Conservation (phyloP, 2,113 vertebrate genomes). For the Helogale parvula region DNA sequence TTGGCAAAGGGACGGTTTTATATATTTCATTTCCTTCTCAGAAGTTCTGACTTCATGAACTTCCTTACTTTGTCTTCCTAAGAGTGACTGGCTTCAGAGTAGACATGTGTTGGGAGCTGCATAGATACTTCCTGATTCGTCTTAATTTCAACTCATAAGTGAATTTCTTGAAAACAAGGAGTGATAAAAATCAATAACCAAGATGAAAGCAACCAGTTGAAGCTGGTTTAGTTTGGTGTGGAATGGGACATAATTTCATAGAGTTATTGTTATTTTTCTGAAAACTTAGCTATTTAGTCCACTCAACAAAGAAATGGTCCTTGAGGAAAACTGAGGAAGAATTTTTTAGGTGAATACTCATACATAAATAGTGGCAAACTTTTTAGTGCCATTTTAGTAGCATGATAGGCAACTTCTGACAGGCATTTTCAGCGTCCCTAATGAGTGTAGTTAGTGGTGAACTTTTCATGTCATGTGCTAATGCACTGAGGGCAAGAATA, state of each 20-base stretch:
- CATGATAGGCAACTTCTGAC: rapidly evolving
- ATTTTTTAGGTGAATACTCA: not conserved
- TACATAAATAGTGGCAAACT: too few relatives aligned
- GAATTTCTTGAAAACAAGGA: constrained; percentile 6
- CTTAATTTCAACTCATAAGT: not conserved
- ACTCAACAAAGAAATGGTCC: not conserved
- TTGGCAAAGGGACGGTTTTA: not conserved
- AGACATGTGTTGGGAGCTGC: not conserved
- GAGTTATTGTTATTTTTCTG: not conserved
- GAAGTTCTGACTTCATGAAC: constrained; percentile 18
- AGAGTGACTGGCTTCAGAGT: not conserved
- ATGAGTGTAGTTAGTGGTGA: not conserved
- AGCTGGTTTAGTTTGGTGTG: not conserved
- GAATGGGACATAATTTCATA: not conserved
- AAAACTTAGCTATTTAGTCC: constrained; percentile 9
- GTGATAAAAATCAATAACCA: not conserved
- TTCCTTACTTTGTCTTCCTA: not conserved
- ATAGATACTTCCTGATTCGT: not conserved
- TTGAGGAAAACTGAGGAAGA: not conserved
- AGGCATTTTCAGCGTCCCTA: not conserved
- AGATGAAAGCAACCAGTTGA: not conserved
- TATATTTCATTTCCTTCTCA: constrained; percentile 51
- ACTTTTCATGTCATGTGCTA: not conserved
- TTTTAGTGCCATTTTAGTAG: not conserved
- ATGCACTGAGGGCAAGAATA: not conserved